A percentile compares a stretch with the other conserved stretches of the same genome.
Conservation (phyloP, 1,140 invertebrate genomes). For the Cydia pomonella region DNA sequence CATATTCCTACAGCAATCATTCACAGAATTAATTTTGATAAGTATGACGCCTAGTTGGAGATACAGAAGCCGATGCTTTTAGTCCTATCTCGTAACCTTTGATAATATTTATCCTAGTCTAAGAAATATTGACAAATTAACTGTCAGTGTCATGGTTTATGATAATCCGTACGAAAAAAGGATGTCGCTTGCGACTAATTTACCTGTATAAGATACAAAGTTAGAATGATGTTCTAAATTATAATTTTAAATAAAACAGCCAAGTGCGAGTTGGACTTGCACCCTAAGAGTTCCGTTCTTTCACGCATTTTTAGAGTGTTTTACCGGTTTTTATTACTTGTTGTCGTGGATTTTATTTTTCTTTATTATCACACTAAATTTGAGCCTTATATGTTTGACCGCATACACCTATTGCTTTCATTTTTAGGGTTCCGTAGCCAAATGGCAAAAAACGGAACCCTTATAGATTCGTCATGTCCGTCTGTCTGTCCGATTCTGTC, state of each 20-base stretch:
- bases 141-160: conserved; percentile 43
- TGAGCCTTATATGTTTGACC: too few relatives aligned
- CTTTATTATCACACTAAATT: too few relatives aligned
- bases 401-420: too few relatives aligned
- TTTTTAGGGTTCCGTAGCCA: too few relatives aligned
- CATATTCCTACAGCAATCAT: conserved; percentile 60
- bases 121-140: conserved; percentile 60
- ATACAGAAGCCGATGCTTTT: conserved; percentile 76
- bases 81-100: conserved; percentile 56
- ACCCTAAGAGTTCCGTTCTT: too few relatives aligned
- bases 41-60: conserved; percentile 63
- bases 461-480: too few relatives aligned
- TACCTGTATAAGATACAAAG: neutral
- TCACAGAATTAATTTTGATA: conserved; percentile 77
- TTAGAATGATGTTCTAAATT: neutral
- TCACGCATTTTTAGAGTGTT: too few relatives aligned
- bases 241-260: neutral
- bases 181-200: conserved; percentile 39
- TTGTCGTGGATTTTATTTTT: too few relatives aligned
- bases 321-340: too few relatives aligned
- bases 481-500: too few relatives aligned
- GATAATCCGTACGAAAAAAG: conserved; percentile 46
- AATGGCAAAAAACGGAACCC: too few relatives aligned
- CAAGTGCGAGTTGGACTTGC: neutral
- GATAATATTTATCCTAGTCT: conserved; percentile 60